phyloP scores from a whole-genome alignment of 2,888 invertebrate genomes.

The Papilio demoleus region DNA sequence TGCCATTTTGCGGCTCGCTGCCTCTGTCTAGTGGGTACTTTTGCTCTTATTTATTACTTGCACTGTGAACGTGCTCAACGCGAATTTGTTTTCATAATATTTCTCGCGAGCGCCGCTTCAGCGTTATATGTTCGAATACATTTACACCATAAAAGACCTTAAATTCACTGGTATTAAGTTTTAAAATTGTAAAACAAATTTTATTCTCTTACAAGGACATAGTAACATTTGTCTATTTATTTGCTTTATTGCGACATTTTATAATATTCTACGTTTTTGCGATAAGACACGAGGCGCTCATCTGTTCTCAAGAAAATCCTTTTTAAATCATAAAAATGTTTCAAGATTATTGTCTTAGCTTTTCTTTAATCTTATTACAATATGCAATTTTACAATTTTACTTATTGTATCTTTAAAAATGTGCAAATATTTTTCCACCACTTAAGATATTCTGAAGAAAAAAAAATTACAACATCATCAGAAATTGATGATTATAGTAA shows the following conservation, averaged over 20 bases:
- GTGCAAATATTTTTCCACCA: neutral
- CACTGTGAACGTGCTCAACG: conserved; percentile 79
- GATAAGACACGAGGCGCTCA: conserved; percentile 74
- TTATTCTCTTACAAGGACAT: conserved; percentile 45
- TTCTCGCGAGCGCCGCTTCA: conserved; percentile 67
- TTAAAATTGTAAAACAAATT: conserved; percentile 49
- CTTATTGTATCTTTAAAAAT: neutral
- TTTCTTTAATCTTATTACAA: conserved; percentile 10
- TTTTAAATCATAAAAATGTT: conserved; percentile 51
- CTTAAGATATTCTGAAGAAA: no score
- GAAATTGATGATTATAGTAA: neutral
- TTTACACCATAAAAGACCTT: conserved; percentile 55
- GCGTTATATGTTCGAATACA: conserved; percentile 58
- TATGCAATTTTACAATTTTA: neutral
- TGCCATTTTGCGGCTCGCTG: conserved; percentile 69
- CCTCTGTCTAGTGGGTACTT: conserved; percentile 60
- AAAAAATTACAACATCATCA: no score
- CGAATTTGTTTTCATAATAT: conserved; percentile 83
- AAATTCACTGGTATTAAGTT: conserved; percentile 49
- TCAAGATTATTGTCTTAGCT: conserved; percentile 3
- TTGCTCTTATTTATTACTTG: conserved; percentile 80
- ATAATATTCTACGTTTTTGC: conserved; percentile 77
- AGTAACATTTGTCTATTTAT: conserved; percentile 77
- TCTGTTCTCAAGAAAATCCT: conserved; percentile 66
- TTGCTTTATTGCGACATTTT: conserved; percentile 81